A percentile compares a stretch with the other conserved stretches of the same genome.
Evolutionary conservation across 2,113 vertebrate species (phyloP).

Genomic region (Cygnus atratus): DNA sequence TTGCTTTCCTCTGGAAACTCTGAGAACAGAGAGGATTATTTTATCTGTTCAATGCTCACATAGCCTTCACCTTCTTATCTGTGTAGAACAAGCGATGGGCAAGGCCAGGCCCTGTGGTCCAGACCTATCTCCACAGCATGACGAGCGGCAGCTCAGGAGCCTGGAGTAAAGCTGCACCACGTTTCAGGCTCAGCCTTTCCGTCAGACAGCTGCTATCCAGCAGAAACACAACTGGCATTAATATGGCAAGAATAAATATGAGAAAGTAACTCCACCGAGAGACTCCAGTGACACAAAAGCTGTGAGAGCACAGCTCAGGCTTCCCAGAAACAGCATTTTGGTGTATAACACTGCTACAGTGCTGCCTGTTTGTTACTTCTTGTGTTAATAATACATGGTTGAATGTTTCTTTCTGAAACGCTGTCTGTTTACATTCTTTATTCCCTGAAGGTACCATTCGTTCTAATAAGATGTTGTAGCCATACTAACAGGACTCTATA

Average conservation of each 20-base stretch:
- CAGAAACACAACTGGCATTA: not conserved
- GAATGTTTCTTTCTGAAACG: not conserved
- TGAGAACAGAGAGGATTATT: accelerated
- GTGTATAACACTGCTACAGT: accelerated
- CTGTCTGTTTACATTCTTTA: not conserved
- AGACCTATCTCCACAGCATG: accelerated
- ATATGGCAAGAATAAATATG: not conserved
- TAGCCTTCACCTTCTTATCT: not conserved
- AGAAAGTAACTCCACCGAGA: not conserved
- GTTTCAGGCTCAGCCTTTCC: not conserved
- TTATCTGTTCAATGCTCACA: accelerated
- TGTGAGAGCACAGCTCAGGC: not conserved
- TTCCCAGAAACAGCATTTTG: not conserved
- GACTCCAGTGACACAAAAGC: accelerated
- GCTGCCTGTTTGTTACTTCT: accelerated
- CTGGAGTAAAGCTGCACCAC: accelerated
- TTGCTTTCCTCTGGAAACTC: not conserved
- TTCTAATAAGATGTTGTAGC: not conserved
- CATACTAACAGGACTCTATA: not conserved
- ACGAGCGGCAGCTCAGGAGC: not conserved
- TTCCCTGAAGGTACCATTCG: not conserved
- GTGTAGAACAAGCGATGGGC: accelerated
- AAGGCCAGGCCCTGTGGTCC: not conserved
- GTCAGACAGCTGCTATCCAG: not conserved
- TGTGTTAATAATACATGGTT: not conserved